Evolutionary conservation across 2,888 invertebrate species (phyloP).

Genomic region (Pristionchus arcanus): DNA sequence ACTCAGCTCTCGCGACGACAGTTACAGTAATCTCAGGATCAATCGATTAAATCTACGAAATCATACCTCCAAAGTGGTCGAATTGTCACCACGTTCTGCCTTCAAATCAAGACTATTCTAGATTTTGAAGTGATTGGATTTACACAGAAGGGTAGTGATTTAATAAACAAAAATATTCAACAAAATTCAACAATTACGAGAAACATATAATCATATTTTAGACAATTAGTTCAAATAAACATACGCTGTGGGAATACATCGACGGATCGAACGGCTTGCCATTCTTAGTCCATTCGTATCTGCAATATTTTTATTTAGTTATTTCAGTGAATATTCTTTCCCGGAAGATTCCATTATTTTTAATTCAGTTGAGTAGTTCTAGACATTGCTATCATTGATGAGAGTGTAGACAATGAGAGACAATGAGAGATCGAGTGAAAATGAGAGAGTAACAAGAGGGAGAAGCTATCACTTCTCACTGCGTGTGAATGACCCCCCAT

Average conservation of each 20-base stretch:
- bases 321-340: neutral
- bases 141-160: neutral
- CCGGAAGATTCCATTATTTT: neutral
- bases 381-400: neutral
- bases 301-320: slow-evolving; percentile 67
- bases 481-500: slow-evolving; percentile 47
- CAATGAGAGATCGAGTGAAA: neutral
- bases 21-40: slow-evolving; percentile 14
- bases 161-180: neutral
- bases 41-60: neutral
- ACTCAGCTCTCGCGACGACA: slow-evolving; percentile 34
- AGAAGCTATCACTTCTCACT: slow-evolving; percentile 43
- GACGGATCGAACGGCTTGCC: slow-evolving; percentile 89
- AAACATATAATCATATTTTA: no score
- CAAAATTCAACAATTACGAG: neutral
- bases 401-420: neutral
- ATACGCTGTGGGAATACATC: slow-evolving; percentile 85
- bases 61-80: slow-evolving; percentile 35
- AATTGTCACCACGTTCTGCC: slow-evolving; percentile 31
- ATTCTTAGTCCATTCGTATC: slow-evolving; percentile 92
- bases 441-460: neutral
- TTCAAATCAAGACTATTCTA: slow-evolving; percentile 30
- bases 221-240: neutral
- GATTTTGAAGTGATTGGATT: neutral
- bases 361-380: neutral